These are phyloP conservation scores for Oxygymnocypris stewartii DNA, from an alignment of 2,113 vertebrate species.

Conservation along the genomic window DNA sequence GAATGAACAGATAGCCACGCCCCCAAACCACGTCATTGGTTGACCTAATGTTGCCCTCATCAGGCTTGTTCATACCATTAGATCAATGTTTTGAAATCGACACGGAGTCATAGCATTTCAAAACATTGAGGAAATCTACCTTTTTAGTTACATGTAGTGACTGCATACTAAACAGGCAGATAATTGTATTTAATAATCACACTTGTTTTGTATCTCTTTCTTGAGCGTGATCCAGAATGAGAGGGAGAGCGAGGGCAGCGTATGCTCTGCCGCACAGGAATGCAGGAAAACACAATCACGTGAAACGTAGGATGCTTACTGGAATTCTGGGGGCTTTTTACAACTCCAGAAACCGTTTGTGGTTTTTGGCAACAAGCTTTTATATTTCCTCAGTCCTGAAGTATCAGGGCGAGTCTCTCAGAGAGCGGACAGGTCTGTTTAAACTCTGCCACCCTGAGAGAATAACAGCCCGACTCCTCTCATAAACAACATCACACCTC, in stretches of 20 bases:
- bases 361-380: conserved; percentile 25
- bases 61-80: neutral
- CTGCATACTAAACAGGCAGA: neutral
- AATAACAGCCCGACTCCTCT: conserved; percentile 18
- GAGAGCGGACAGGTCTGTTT: conserved; percentile 26
- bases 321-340: conserved; percentile 49
- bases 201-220: neutral
- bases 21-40: neutral
- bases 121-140: neutral
- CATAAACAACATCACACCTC: conserved; percentile 50
- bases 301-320: conserved; percentile 59
- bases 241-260: neutral
- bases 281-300: conserved; percentile 64
- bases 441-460: conserved; percentile 33
- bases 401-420: conserved; percentile 7
- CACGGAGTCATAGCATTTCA: too few species aligned
- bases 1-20: neutral
- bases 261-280: conserved; percentile 51
- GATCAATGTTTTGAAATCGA: neutral
- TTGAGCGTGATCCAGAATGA: neutral
- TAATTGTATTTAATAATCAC: neutral
- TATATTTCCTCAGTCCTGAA: conserved; percentile 20
- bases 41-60: neutral
- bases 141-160: neutral
- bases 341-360: conserved; percentile 40